Evolutionary conservation across 2,797 vertebrate genomes (phyloP).

Genomic region (Loris lydekkerianus): DNA sequence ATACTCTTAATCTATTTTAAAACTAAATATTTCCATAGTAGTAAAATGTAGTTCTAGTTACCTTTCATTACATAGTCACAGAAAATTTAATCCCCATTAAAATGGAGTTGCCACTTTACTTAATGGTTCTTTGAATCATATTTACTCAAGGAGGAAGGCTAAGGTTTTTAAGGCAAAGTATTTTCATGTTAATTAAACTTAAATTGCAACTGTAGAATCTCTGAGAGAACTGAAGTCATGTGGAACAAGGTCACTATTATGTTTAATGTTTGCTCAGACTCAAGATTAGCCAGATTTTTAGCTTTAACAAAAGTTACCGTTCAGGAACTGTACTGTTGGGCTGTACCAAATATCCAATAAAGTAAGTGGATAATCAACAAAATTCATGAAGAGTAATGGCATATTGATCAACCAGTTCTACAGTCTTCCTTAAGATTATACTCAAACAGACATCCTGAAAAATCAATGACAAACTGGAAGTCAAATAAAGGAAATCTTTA

Average conservation of each 20-base stretch:
- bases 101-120: constrained; percentile 62
- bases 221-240: not conserved
- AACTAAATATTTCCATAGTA: constrained; percentile 35
- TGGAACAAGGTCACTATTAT: constrained; percentile 37
- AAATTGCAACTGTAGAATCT: constrained; percentile 41
- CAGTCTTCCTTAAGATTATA: constrained; percentile 68
- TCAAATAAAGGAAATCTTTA: constrained; percentile 83
- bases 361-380: constrained; percentile 65
- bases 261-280: constrained; percentile 54
- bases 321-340: constrained; percentile 34
- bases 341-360: constrained; percentile 59
- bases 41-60: constrained; percentile 42
- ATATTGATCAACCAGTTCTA: constrained; percentile 75
- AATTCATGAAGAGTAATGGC: constrained; percentile 70
- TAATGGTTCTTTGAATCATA: constrained; percentile 67
- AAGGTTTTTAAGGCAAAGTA: constrained; percentile 48
- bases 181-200: constrained; percentile 74
- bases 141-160: constrained; percentile 66
- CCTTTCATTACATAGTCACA: constrained; percentile 61
- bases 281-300: constrained; percentile 53
- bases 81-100: constrained; percentile 67
- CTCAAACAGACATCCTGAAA: constrained; percentile 68
- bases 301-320: constrained; percentile 4
- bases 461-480: constrained; percentile 75
- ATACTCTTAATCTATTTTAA: constrained; percentile 6